These are phyloP conservation scores for Drosophila mimica DNA, from an alignment of 2,888 invertebrate species.

Conservation along the genomic window DNA sequence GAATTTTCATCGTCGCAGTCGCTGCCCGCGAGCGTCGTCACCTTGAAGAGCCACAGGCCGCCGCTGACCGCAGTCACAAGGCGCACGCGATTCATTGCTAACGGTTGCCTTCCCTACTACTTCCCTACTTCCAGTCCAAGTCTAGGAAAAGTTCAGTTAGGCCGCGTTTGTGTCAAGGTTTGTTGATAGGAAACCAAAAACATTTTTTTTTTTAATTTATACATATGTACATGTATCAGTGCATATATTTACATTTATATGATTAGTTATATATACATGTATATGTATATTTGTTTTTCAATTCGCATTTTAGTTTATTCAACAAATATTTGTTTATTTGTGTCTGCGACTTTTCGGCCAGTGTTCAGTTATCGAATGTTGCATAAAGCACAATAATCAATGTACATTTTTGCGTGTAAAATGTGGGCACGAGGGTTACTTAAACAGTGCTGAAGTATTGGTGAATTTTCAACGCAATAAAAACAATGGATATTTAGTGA, in stretches of 20 bases:
- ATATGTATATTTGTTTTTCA: background rate
- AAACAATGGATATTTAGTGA: background rate
- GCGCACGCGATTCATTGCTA: slow-evolving; percentile 47
- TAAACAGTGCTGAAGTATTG: background rate
- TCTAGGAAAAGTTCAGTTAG: slow-evolving; percentile 17
- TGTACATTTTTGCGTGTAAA: slow-evolving; percentile 40
- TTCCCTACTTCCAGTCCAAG: slow-evolving; percentile 26
- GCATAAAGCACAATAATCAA: slow-evolving; percentile 45
- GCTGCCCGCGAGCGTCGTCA: slow-evolving; percentile 35
- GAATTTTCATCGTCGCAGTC: slow-evolving; percentile 35
- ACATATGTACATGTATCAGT: background rate
- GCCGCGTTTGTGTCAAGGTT: slow-evolving; percentile 46
- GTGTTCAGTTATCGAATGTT: slow-evolving; percentile 25
- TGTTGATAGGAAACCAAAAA: slow-evolving; percentile 8
- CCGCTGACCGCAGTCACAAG: slow-evolving; percentile 49
- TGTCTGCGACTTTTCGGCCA: slow-evolving; percentile 14
- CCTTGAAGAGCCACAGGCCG: slow-evolving; percentile 58
- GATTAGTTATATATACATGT: background rate
- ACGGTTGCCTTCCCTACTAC: slow-evolving; percentile 25
- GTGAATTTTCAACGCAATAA: background rate
- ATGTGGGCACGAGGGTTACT: slow-evolving; percentile 23
- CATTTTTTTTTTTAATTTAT: background rate
- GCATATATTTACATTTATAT: background rate
- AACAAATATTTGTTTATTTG: slow-evolving; percentile 31
- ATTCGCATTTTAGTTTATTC: slow-evolving; percentile 30